phyloP scores from a whole-genome alignment of 2,113 vertebrate genomes.

The Propithecus coquereli region DNA sequence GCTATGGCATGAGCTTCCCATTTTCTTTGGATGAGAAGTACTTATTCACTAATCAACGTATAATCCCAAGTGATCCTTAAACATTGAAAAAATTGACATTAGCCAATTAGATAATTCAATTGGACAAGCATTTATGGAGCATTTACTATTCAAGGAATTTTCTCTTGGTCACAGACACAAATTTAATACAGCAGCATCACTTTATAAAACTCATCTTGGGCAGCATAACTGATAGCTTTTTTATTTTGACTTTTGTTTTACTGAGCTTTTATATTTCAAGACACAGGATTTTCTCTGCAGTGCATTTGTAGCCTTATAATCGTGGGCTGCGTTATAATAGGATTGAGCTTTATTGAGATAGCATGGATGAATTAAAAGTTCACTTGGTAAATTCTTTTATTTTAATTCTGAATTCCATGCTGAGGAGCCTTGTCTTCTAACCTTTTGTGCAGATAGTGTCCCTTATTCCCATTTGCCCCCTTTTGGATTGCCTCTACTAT shows the following conservation, averaged over 20 bases:
- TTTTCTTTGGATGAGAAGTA: conserved; percentile 39
- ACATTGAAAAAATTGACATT: conserved; percentile 60
- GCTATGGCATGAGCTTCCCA: background rate
- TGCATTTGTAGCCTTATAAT: conserved; percentile 51
- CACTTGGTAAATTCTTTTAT: conserved; percentile 60
- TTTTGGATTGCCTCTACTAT: conserved; percentile 67
- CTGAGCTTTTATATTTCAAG: conserved; percentile 51
- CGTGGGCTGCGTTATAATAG: conserved; percentile 27
- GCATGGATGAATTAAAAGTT: conserved; percentile 52
- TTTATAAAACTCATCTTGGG: conserved; percentile 45
- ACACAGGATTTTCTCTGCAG: conserved; percentile 41
- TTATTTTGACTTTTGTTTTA: conserved; percentile 48
- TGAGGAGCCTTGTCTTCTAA: conserved; percentile 63
- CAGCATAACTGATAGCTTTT: conserved; percentile 27
- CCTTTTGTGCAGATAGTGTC: conserved; percentile 61
- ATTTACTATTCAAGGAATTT: conserved; percentile 54
- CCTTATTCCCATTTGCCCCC: conserved; percentile 58
- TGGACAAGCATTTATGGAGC: conserved; percentile 43
- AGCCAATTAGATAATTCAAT: conserved; percentile 63
- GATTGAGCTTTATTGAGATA: conserved; percentile 64
- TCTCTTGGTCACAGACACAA: conserved; percentile 29
- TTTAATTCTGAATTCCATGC: conserved; percentile 60
- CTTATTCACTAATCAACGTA: conserved; percentile 65
- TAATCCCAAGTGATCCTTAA: conserved; percentile 63
- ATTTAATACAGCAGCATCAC: conserved; percentile 27